phyloP scores from a whole-genome alignment of 2,888 invertebrate genomes.

The Lottia gigantea region DNA sequence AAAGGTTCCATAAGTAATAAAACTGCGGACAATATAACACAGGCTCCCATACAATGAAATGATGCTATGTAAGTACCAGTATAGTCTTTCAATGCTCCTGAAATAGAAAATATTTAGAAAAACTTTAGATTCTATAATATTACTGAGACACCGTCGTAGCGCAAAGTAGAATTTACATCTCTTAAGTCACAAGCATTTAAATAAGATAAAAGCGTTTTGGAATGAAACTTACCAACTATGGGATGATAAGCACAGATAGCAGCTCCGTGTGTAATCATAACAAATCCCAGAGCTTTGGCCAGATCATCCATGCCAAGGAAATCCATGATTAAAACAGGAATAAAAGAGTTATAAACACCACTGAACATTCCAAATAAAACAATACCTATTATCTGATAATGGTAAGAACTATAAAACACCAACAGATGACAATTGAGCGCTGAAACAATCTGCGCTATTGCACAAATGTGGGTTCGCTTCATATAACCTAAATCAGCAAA shows the following conservation, averaged over 20 bases:
- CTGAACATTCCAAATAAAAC: conserved; percentile 21
- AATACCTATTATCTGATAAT: too few relatives aligned
- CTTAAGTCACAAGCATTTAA: too few relatives aligned
- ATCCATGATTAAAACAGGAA: conserved; percentile 23
- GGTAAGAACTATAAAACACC: too few relatives aligned
- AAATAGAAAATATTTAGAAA: too few relatives aligned
- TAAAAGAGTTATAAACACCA: conserved; percentile 15
- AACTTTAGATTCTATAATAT: too few relatives aligned
- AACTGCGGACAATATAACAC: conserved; percentile 9
- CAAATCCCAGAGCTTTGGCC: conserved; percentile 25
- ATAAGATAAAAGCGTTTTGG: too few relatives aligned
- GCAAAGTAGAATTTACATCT: too few relatives aligned
- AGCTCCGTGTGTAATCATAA: conserved; percentile 11
- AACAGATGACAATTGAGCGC: too few relatives aligned
- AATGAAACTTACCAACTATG: conserved; percentile 13
- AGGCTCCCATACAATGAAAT: conserved; percentile 17
- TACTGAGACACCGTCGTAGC: too few relatives aligned
- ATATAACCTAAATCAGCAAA: too few relatives aligned
- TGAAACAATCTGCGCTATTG: too few relatives aligned
- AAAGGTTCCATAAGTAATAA: conserved; percentile 16
- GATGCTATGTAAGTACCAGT: conserved; percentile 24
- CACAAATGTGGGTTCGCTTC: too few relatives aligned
- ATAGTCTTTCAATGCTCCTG: conserved; percentile 26
- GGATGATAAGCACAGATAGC: conserved; percentile 13
- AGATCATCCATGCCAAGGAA: conserved; percentile 22